Conservation (phyloP, 2,888 invertebrate genomes). For the Trichopria drosophilae region DNA sequence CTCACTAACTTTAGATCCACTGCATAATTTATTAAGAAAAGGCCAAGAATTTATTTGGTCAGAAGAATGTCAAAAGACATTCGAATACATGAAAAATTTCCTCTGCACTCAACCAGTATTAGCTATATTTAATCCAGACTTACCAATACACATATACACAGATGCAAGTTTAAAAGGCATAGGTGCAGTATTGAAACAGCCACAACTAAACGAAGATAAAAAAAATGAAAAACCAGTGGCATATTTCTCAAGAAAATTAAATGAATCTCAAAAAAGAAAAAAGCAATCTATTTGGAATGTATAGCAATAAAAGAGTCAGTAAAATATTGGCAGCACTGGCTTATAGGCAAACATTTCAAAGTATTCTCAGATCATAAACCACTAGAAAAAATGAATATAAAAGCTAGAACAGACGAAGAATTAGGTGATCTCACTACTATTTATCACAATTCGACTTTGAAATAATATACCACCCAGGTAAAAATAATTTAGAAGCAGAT, state of each 20-base stretch:
- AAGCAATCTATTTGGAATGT: constrained; percentile 37
- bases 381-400: constrained; percentile 4
- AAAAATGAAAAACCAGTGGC: constrained; percentile 32
- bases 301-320: constrained; percentile 39
- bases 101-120: constrained; percentile 40
- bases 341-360: constrained; percentile 13
- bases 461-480: constrained; percentile 35
- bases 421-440: constrained; percentile 7
- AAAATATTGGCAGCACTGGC: constrained; percentile 39
- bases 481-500: constrained; percentile 35
- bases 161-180: constrained; percentile 40
- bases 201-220: constrained; percentile 30
- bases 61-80: constrained; percentile 34
- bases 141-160: constrained; percentile 39
- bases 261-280: constrained; percentile 28
- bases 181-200: constrained; percentile 39
- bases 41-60: constrained; percentile 33
- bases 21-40: constrained; percentile 33
- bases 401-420: too few species aligned
- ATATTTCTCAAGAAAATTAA: constrained; percentile 33
- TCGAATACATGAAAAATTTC: constrained; percentile 34
- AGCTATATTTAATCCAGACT: constrained; percentile 38
- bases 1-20: constrained; percentile 9
- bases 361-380: constrained; percentile 9
- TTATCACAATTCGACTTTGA: constrained; percentile 3